Conservation (phyloP, 2,888 invertebrate species). For the Aphrophora alni region DNA sequence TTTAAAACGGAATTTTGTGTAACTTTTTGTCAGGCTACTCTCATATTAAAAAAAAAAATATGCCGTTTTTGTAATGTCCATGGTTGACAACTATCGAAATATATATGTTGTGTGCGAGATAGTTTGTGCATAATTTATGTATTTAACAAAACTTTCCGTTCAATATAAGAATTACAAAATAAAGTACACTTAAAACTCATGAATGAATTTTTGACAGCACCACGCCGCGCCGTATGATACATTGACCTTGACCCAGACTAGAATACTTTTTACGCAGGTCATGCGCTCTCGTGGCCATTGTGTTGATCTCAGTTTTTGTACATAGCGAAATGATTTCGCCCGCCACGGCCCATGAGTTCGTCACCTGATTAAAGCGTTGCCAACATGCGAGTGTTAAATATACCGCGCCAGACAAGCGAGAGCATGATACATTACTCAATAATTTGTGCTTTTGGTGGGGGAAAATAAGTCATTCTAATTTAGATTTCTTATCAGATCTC, state of each 20-base stretch:
- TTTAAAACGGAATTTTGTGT: too few relatives aligned
- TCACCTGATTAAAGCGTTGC: conserved; percentile 19
- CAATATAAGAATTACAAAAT: too few relatives aligned
- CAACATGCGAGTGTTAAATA: conserved; percentile 15
- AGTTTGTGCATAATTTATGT: too few relatives aligned
- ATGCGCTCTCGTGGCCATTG: not conserved
- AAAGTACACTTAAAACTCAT: too few relatives aligned
- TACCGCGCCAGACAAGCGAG: not conserved
- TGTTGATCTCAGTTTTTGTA: not conserved
- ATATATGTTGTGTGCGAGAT: too few relatives aligned
- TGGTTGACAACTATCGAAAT: too few relatives aligned
- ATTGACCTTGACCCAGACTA: not conserved
- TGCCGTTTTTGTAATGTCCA: too few relatives aligned
- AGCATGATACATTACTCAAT: not conserved
- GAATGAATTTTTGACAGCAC: too few relatives aligned
- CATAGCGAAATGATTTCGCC: not conserved
- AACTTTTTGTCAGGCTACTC: too few relatives aligned
- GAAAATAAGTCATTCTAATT: not conserved
- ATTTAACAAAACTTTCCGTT: too few relatives aligned
- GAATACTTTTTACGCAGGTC: not conserved
- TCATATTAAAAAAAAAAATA: too few relatives aligned
- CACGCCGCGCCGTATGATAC: too few relatives aligned
- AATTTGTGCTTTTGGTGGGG: not conserved
- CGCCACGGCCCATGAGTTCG: conserved; percentile 7
- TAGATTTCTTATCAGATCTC: not conserved